Evolutionary conservation across 1,140 invertebrate genomes (phyloP).

Genomic region (Zelostemma sp.): DNA sequence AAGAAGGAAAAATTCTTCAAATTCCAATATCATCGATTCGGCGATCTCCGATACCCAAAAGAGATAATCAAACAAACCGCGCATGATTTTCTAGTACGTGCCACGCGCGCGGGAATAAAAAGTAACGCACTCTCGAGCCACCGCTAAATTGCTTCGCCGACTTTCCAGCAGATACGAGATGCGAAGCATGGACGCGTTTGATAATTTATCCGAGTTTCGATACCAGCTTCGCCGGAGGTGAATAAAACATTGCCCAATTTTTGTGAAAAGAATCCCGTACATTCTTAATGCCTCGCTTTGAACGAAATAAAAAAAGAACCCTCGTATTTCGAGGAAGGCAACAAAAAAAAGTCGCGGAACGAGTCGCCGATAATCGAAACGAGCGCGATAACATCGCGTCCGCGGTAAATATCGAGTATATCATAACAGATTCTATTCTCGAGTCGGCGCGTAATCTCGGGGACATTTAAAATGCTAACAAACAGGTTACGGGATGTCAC

Average conservation of each 20-base stretch:
- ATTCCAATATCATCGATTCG: no score
- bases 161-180: neutral
- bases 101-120: neutral
- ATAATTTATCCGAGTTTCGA: neutral
- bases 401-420: no score
- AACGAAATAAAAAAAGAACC: no score
- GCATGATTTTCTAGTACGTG: constrained; percentile 6
- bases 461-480: neutral
- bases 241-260: neutral
- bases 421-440: no score
- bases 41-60: no score
- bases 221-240: neutral
- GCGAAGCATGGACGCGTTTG: neutral
- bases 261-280: no score
- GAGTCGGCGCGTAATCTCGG: neutral
- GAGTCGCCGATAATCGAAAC: no score
- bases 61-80: neutral
- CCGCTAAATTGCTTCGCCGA: neutral
- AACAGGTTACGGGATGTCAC: neutral
- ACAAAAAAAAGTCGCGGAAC: no score
- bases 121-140: neutral
- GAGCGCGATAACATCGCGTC: no score
- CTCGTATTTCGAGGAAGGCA: no score
- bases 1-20: no score
- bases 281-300: no score